Conservation (phyloP, 2,797 vertebrate species). For the Otus scops region DNA sequence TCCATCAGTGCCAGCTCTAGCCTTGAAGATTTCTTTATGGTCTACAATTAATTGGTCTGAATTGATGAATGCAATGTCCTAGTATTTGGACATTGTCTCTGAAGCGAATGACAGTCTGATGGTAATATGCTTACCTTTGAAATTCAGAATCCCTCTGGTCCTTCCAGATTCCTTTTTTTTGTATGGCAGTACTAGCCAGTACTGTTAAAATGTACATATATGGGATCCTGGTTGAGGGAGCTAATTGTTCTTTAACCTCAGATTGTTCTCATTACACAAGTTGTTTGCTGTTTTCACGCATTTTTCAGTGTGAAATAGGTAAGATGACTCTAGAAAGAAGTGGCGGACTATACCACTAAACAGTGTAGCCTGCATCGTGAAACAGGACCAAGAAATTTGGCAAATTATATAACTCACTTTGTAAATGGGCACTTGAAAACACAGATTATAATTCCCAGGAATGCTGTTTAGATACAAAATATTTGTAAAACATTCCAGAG, state of each 20-base stretch:
- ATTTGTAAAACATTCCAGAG: neutral
- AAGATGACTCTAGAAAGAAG: neutral
- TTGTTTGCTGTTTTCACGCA: neutral
- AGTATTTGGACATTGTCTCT: neutral
- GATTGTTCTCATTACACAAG: neutral
- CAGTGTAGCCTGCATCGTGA: neutral
- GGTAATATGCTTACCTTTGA: neutral
- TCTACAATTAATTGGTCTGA: neutral
- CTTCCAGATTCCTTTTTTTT: neutral
- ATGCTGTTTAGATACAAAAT: neutral
- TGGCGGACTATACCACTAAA: neutral
- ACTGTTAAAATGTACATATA: neutral
- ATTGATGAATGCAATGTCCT: neutral
- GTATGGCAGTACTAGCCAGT: neutral
- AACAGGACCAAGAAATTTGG: neutral
- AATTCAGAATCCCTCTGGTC: neutral
- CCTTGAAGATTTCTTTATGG: neutral
- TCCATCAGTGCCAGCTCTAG: neutral
- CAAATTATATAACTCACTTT: neutral
- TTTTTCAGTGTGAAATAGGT: neutral
- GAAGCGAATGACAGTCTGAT: neutral
- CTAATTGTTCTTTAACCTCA: neutral
- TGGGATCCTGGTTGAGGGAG: neutral
- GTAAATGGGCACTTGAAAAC: neutral
- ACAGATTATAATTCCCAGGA: neutral